Conservation (phyloP, 1,140 invertebrate species). For the Drosophila simulans region DNA sequence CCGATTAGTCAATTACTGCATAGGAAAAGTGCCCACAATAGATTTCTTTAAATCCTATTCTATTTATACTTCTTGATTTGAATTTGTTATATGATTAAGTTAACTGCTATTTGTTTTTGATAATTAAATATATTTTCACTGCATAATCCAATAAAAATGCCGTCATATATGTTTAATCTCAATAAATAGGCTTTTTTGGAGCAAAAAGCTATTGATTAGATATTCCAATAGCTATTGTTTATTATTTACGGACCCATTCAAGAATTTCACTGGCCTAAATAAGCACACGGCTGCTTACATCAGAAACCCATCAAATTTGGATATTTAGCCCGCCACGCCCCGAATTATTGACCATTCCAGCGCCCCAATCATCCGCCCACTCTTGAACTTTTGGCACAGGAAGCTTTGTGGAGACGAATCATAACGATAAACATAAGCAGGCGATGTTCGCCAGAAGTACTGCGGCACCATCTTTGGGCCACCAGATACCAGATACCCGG, state of each 20-base stretch:
- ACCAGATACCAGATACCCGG: conserved; percentile 22
- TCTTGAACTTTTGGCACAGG: neutral
- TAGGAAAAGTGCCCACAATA: neutral
- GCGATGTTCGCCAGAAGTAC: conserved; percentile 11
- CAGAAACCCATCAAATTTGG: conserved; percentile 30
- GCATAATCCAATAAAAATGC: neutral
- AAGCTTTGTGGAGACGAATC: conserved; percentile 7
- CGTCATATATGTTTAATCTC: conserved; percentile 10
- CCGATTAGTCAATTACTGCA: neutral
- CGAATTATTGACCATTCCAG: conserved; percentile 40
- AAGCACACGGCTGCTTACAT: conserved; percentile 26
- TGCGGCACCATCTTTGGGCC: conserved; percentile 12
- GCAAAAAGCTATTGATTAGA: conserved; percentile 18
- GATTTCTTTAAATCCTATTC: neutral
- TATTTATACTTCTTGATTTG: no score
- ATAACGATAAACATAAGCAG: conserved; percentile 50
- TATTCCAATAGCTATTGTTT: conserved; percentile 14
- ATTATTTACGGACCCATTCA: conserved; percentile 10
- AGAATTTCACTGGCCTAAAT: conserved; percentile 1
- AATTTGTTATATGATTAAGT: no score
- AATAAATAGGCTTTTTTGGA: neutral
- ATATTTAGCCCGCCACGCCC: conserved; percentile 46
- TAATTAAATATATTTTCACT: neutral
- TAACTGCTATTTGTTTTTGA: no score
- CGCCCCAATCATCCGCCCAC: neutral